Percentiles rank a stretch among this genome's conserved stretches.
phyloP scores from a whole-genome alignment of 2,113 vertebrate species.

The Serinus canaria region DNA sequence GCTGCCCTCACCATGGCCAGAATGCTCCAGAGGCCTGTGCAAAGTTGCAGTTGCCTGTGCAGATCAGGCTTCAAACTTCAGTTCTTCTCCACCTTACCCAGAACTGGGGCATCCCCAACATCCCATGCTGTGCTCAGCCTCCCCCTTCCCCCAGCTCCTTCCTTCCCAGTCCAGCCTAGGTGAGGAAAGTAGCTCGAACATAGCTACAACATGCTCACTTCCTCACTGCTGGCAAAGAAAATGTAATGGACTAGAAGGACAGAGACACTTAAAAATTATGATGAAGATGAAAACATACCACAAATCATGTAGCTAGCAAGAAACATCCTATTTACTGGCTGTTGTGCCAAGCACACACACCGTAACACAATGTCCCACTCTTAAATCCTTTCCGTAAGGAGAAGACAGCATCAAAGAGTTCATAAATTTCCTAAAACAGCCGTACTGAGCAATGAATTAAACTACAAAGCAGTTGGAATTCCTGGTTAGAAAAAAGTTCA shows the following conservation, averaged over 20 bases:
- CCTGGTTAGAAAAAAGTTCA: not conserved
- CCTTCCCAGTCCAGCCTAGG: not conserved
- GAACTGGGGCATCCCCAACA: not conserved
- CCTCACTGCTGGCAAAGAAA: not conserved
- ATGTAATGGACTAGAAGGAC: not conserved
- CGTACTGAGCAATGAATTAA: not conserved
- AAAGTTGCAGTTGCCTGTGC: not conserved
- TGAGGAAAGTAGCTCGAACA: not conserved
- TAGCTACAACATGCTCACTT: rapidly evolving
- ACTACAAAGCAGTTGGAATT: slow-evolving; percentile 37
- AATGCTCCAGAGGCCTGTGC: rapidly evolving
- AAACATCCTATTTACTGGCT: not conserved
- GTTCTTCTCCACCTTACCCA: not conserved
- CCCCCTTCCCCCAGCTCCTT: not conserved
- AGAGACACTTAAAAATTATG: not conserved
- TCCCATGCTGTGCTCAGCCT: not conserved
- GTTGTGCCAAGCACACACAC: not conserved
- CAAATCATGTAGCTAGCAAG: not conserved
- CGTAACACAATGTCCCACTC: not conserved
- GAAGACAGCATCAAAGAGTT: slow-evolving; percentile 21
- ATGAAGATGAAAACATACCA: not conserved
- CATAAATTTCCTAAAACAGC: not conserved
- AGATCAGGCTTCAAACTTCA: not conserved
- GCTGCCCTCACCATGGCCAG: rapidly evolving
- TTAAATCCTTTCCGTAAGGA: not conserved